These are phyloP conservation scores for Timema cristinae DNA, from an alignment of 2,888 invertebrate genomes.

Conservation along the genomic window DNA sequence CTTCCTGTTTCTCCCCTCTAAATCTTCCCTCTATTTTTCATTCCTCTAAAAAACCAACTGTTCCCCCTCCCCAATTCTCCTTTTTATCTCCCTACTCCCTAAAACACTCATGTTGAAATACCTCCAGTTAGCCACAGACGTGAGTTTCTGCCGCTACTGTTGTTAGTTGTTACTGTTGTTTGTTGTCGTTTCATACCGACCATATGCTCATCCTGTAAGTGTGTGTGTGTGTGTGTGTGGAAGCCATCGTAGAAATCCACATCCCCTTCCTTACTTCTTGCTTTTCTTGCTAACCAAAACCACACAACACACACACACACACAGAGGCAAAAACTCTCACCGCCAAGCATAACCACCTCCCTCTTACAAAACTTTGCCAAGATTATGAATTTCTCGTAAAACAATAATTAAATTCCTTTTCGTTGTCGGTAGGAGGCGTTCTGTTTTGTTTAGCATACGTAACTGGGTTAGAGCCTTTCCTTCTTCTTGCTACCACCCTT, in stretches of 20 bases:
- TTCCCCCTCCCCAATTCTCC: too few species aligned
- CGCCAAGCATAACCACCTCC: background rate
- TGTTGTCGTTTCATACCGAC: too few species aligned
- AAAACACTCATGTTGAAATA: too few species aligned
- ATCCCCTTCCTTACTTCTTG: background rate
- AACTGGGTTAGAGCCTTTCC: constrained; percentile 25
- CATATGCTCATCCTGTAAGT: background rate
- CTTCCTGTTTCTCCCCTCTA: too few species aligned
- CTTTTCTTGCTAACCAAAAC: background rate
- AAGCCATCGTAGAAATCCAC: too few species aligned
- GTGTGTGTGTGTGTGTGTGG: constrained; percentile 4
- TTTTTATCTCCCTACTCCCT: too few species aligned
- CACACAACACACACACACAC: background rate
- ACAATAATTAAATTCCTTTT: constrained; percentile 32
- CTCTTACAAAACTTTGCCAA: constrained; percentile 23
- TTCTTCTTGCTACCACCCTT: background rate
- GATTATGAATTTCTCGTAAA: constrained; percentile 31
- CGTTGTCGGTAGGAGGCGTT: constrained; percentile 13
- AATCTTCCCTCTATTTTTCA: too few species aligned
- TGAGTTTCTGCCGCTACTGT: too few species aligned
- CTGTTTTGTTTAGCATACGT: constrained; percentile 29
- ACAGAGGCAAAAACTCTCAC: background rate
- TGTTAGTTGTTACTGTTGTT: too few species aligned
- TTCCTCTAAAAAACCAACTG: too few species aligned
- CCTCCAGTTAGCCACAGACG: too few species aligned